These are phyloP conservation scores for Pogonophryne albipinna DNA, from an alignment of 2,797 vertebrate genomes.

Conservation along the genomic window DNA sequence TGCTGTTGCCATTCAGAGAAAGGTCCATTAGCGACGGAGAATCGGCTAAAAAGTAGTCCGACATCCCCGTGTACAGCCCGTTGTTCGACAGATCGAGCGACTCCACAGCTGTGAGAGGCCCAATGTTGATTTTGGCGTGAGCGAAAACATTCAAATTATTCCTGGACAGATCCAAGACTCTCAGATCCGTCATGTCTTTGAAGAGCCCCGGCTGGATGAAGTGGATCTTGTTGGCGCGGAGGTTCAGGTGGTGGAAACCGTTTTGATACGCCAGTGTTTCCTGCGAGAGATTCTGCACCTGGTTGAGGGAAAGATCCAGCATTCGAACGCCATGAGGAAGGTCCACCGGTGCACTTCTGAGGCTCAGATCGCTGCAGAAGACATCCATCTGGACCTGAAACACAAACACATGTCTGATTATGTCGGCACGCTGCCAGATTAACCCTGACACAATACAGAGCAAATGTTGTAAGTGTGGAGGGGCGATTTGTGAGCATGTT, in stretches of 20 bases:
- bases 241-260: constrained; percentile 85
- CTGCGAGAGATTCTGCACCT: constrained; percentile 87
- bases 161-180: constrained; percentile 89
- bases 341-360: constrained; percentile 83
- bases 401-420: constrained; percentile 64
- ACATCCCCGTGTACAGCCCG: constrained; percentile 91
- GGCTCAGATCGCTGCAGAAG: constrained; percentile 86
- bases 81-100: constrained; percentile 92
- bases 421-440: constrained; percentile 24
- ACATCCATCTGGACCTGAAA: constrained; percentile 87
- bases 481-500: constrained; percentile 47
- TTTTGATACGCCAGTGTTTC: constrained; percentile 82
- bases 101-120: constrained; percentile 83
- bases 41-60: constrained; percentile 87
- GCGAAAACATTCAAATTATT: constrained; percentile 88
- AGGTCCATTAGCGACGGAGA: constrained; percentile 87
- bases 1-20: constrained; percentile 92
- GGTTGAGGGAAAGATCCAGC: constrained; percentile 92
- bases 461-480: constrained; percentile 36
- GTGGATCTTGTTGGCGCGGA: constrained; percentile 90
- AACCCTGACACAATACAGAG: constrained; percentile 47
- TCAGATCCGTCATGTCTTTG: constrained; percentile 82
- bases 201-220: constrained; percentile 90
- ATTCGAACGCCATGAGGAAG: constrained; percentile 82
- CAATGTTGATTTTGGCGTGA: constrained; percentile 80